Evolutionary conservation across 2,888 invertebrate species (phyloP).

Genomic region (Pemphredon lugubris): DNA sequence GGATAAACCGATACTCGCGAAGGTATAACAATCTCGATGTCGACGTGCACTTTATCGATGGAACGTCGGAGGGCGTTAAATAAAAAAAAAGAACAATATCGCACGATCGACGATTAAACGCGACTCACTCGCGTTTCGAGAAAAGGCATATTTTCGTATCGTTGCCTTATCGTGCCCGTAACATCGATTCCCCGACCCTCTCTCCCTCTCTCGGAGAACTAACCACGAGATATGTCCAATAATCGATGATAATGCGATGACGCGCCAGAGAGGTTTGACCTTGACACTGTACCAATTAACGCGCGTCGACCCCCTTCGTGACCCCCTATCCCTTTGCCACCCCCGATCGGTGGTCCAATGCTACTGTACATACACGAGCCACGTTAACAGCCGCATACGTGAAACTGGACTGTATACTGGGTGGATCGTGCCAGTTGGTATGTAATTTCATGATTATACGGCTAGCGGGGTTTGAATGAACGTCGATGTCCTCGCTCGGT

Average conservation of each 20-base stretch:
- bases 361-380: slow-evolving; percentile 67
- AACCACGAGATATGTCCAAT: slow-evolving; percentile 73
- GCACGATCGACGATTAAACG: too few species aligned
- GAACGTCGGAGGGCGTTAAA: too few species aligned
- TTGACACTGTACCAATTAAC: slow-evolving; percentile 81
- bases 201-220: slow-evolving; percentile 49
- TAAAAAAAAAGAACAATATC: too few species aligned
- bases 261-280: slow-evolving; percentile 76
- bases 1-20: too few species aligned
- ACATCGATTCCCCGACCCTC: slow-evolving; percentile 44
- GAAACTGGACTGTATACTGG: slow-evolving; percentile 65
- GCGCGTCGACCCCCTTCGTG: slow-evolving; percentile 76
- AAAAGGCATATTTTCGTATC: too few species aligned
- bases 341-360: slow-evolving; percentile 69
- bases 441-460: slow-evolving; percentile 62
- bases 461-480: slow-evolving; percentile 42
- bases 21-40: too few species aligned
- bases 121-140: too few species aligned
- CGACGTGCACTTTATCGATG: too few species aligned
- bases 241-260: slow-evolving; percentile 80
- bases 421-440: slow-evolving; percentile 62
- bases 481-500: slow-evolving; percentile 49
- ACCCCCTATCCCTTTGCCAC: slow-evolving; percentile 52
- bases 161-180: slow-evolving; percentile 52
- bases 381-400: slow-evolving; percentile 65